phyloP scores from a whole-genome alignment of 2,113 vertebrate genomes.

The Thamnophis sirtalis region DNA sequence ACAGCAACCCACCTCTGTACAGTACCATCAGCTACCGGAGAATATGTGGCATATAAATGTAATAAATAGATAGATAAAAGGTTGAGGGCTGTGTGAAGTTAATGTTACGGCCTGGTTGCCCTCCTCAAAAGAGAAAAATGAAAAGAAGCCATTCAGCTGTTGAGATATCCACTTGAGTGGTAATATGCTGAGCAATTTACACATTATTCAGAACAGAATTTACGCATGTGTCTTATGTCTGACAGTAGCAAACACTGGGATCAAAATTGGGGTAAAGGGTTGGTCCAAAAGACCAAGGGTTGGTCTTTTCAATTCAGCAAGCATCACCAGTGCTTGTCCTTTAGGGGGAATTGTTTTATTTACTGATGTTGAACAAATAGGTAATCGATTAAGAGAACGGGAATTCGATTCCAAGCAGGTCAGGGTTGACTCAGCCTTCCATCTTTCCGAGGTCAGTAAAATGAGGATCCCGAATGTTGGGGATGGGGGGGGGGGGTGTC shows the following conservation, averaged over 20 bases:
- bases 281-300: slow-evolving; percentile 23
- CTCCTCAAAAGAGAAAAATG: not conserved
- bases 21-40: not conserved
- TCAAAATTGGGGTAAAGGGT: not conserved
- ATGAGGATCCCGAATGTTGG: too few relatives aligned
- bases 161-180: not conserved
- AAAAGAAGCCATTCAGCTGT: rapidly evolving
- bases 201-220: slow-evolving; percentile 17
- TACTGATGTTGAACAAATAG: not conserved
- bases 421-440: too few relatives aligned
- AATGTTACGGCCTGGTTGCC: not conserved
- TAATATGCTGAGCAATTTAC: slow-evolving; percentile 18
- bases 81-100: not conserved
- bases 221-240: not conserved
- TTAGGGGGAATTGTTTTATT: slow-evolving; percentile 10
- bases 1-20: too few relatives aligned
- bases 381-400: not conserved
- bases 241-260: not conserved
- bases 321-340: not conserved
- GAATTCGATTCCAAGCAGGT: too few relatives aligned
- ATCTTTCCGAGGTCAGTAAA: too few relatives aligned
- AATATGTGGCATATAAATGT: not conserved
- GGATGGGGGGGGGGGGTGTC: too few relatives aligned
- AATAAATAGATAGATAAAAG: not conserved
- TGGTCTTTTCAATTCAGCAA: not conserved